Base-by-base conservation (phyloP, 2,888 invertebrate genomes). In the Argyra leucocephala region DNA sequence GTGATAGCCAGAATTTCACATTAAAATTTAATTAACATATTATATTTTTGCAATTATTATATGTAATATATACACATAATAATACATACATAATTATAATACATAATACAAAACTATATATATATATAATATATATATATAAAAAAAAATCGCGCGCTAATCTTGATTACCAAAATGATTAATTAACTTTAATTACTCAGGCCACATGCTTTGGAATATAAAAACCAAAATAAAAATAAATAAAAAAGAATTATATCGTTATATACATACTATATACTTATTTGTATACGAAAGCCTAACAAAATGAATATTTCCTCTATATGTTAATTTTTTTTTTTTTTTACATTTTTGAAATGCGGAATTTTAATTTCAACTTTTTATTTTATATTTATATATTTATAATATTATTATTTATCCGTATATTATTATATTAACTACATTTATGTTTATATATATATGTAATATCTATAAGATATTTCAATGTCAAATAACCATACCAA, bases 151-250 rank as follows among this genome's bases (percentile, higher is more conserved):
- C 48, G 18, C 48, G 48, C 48, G 48, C n/a, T 48, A 48, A 48
- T 48, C 48, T 48, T 48, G 48, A 48, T 48, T 48, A 48, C 48
- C n/a, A 48, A 48, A 48, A 48, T 48, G 48, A 48, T 48, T 48
- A 48, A 48, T 48, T 48, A 48, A 48, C 48, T 48, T 48, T 48
- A 48, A 48, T 48, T 48, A 48, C 48, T 48, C 48, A 48, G n/a
- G 18, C 48, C 48, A 48, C 48, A 48, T 48, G 48, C 48, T 48
- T 48, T 48, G 18, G 5, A 48, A 48, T 18, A 48, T 18, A 48
- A 48, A 7, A 31, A 37, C 18, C 12, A 48, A 48, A 48, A 37
- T 3, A 37, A 37, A 37, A 37, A 37, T 31, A 7, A 12, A 3
- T 26, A 26, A 26, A 26, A 26, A 4, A 26, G 12, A 31, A 31